phyloP scores from a whole-genome alignment of 1,140 invertebrate species.

The Musca vetustissima region DNA sequence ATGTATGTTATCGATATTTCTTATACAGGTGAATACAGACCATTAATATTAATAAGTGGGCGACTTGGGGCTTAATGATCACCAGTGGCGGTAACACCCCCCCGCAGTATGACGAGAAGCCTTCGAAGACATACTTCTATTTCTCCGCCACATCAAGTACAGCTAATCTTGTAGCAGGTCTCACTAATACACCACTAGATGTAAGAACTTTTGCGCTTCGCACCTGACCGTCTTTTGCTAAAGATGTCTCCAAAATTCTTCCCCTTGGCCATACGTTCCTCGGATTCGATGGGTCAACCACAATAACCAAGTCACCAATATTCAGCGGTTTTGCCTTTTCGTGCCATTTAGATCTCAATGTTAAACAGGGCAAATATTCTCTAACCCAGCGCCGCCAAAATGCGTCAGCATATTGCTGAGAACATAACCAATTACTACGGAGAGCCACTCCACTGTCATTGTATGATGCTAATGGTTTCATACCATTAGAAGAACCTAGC shows the following conservation, averaged over 20 bases:
- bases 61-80: no score
- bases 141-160: neutral
- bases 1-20: no score
- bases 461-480: neutral
- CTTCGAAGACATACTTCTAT: no score
- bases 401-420: neutral
- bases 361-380: conserved; percentile 16
- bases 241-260: neutral
- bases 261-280: neutral
- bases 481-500: neutral
- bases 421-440: neutral
- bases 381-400: conserved; percentile 9
- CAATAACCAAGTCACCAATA: neutral
- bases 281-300: conserved; percentile 28
- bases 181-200: neutral
- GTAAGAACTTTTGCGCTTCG: conserved; percentile 16
- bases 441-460: neutral
- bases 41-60: no score
- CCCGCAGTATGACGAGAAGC: no score
- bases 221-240: conserved; percentile 16
- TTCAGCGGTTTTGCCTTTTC: neutral
- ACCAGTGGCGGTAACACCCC: no score
- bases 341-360: neutral
- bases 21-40: no score
- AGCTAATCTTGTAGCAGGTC: conserved; percentile 19